Conservation (phyloP, 2,888 invertebrate genomes). For the Rotaria macrura region DNA sequence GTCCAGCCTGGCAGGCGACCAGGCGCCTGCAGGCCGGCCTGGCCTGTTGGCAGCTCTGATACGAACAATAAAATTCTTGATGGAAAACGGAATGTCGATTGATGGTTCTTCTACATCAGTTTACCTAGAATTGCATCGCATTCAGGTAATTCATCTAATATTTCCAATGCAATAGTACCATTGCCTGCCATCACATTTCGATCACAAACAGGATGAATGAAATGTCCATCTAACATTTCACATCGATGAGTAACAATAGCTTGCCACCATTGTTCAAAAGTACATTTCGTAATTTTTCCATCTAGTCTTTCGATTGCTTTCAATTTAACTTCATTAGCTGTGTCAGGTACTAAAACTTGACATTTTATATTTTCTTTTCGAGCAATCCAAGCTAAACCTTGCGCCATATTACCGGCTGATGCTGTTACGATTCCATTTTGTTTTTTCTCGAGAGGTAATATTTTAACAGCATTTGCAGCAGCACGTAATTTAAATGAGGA, state of each 20-base stretch:
- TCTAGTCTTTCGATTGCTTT: slow-evolving; percentile 37
- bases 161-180: slow-evolving; percentile 45
- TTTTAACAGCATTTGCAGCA: slow-evolving; percentile 41
- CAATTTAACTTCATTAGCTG: slow-evolving; percentile 40
- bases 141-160: slow-evolving; percentile 43
- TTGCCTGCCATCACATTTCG: slow-evolving; percentile 43
- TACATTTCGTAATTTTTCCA: slow-evolving; percentile 38
- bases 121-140: slow-evolving; percentile 40
- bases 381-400: slow-evolving; percentile 41
- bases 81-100: too few relatives aligned
- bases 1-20: too few relatives aligned
- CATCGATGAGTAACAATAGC: slow-evolving; percentile 38
- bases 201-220: slow-evolving; percentile 43
- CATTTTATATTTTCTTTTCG: slow-evolving; percentile 38
- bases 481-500: slow-evolving; percentile 45
- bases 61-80: too few relatives aligned
- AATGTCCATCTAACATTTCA: slow-evolving; percentile 39
- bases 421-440: slow-evolving; percentile 41
- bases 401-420: slow-evolving; percentile 45
- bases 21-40: too few relatives aligned
- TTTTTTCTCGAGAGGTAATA: slow-evolving; percentile 35
- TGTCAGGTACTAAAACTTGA: slow-evolving; percentile 41
- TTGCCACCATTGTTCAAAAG: slow-evolving; percentile 43
- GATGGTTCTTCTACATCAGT: background rate
- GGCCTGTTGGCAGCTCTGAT: too few relatives aligned